Evolutionary conservation across 2,113 vertebrate genomes (phyloP).

Genomic region (Phyllopteryx taeniolatus): DNA sequence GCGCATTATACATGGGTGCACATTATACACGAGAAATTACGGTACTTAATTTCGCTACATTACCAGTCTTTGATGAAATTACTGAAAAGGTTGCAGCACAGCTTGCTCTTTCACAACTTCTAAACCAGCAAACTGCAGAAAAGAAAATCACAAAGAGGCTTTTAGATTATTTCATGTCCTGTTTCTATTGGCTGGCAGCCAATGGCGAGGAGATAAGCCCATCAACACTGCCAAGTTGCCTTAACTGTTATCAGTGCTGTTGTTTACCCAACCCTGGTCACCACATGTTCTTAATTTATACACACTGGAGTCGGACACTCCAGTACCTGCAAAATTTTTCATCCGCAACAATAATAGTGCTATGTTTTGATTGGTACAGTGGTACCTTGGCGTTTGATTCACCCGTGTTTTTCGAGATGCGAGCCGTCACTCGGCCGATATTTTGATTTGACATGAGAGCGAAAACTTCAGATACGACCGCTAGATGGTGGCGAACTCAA

Average conservation of each 20-base stretch:
- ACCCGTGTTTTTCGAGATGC: no score
- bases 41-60: no score
- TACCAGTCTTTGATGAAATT: background rate
- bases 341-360: background rate
- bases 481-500: background rate
- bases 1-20: no score
- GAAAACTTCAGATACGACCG: background rate
- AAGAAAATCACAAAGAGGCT: background rate
- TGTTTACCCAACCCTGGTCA: conserved; percentile 58
- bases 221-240: conserved; percentile 38
- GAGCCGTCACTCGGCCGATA: no score
- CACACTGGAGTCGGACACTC: background rate
- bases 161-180: conserved; percentile 42
- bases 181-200: conserved; percentile 57
- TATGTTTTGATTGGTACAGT: background rate
- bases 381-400: background rate
- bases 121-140: background rate
- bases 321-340: background rate
- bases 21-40: no score
- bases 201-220: conserved; percentile 50
- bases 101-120: background rate
- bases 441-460: background rate
- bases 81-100: background rate
- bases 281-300: conserved; percentile 26
- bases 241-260: conserved; percentile 44